These are phyloP conservation scores for Hiodon alosoides DNA, from an alignment of 2,113 vertebrate genomes.

Conservation along the genomic window DNA sequence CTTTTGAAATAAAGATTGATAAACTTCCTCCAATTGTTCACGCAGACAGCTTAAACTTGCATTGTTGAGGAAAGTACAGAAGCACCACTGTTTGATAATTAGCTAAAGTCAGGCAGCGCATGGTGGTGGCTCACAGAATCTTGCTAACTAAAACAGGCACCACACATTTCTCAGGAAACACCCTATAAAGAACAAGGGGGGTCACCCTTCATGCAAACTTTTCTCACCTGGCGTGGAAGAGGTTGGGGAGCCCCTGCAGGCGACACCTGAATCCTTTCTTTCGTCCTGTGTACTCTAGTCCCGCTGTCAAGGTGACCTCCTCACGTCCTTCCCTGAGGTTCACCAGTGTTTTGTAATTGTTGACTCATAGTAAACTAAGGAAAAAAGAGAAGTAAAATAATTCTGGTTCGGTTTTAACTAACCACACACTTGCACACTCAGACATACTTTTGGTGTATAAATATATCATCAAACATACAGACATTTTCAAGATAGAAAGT, in stretches of 20 bases:
- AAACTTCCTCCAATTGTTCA: too few species aligned
- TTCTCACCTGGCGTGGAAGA: background rate
- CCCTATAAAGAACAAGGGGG: background rate
- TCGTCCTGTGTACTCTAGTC: constrained; percentile 26
- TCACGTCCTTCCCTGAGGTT: constrained; percentile 25
- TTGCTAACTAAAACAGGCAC: background rate
- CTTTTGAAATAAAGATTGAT: too few species aligned
- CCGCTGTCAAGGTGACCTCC: constrained; percentile 26
- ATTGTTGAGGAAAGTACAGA: too few species aligned
- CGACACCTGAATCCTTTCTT: constrained; percentile 22
- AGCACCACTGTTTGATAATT: background rate
- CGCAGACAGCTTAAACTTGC: too few species aligned
- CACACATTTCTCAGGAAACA: background rate
- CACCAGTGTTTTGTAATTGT: constrained; percentile 25
- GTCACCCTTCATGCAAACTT: background rate
- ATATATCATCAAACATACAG: constrained; percentile 23
- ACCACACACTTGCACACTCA: background rate
- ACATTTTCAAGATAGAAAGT: constrained; percentile 25
- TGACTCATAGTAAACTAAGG: background rate
- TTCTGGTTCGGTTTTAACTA: constrained; percentile 27
- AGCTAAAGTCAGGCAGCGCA: background rate
- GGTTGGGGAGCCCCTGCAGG: constrained; percentile 26
- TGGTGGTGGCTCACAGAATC: background rate
- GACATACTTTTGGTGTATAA: constrained; percentile 18
- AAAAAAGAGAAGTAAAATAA: constrained; percentile 14